Percentiles rank a stretch among this genome's conserved stretches.
Evolutionary conservation across 2,797 vertebrate species (phyloP).

Genomic region (Sebastes baramenuke): DNA sequence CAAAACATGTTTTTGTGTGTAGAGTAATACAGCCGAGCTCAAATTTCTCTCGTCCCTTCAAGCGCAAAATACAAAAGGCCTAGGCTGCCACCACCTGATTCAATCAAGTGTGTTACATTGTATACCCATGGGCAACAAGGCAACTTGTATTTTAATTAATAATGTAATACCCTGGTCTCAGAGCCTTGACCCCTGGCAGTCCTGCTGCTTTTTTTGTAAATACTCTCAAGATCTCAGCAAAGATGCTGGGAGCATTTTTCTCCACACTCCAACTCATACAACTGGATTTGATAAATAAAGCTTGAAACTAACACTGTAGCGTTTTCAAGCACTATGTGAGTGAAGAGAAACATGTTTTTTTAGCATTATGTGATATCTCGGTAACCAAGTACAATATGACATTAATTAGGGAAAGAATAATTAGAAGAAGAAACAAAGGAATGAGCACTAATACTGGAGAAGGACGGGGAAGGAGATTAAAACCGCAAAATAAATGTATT

Average conservation of each 20-base stretch:
- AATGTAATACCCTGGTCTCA: constrained; percentile 90
- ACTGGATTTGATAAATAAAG: constrained; percentile 67
- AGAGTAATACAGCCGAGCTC: constrained; percentile 87
- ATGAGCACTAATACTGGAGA: background rate
- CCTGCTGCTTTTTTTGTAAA: constrained; percentile 90
- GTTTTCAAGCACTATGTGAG: constrained; percentile 19
- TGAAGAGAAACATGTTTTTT: constrained; percentile 17
- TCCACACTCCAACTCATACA: constrained; percentile 53
- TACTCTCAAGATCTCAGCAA: constrained; percentile 87
- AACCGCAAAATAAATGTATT: background rate
- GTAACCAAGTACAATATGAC: background rate
- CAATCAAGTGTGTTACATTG: constrained; percentile 96
- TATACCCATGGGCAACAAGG: constrained; percentile 96
- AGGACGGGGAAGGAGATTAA: background rate
- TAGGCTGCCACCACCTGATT: constrained; percentile 93
- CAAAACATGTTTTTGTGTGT: constrained; percentile 80
- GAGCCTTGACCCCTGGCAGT: constrained; percentile 89
- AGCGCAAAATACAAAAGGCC: constrained; percentile 93
- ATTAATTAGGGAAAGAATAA: constrained; percentile 1
- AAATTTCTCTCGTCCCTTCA: constrained; percentile 91
- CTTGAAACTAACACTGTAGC: constrained; percentile 29
- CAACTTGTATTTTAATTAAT: constrained; percentile 99
- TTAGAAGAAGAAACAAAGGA: background rate
- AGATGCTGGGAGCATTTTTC: constrained; percentile 78
- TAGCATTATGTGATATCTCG: constrained; percentile 16